These are phyloP conservation scores for Carapus acus DNA, from an alignment of 2,797 vertebrate genomes.

Conservation along the genomic window DNA sequence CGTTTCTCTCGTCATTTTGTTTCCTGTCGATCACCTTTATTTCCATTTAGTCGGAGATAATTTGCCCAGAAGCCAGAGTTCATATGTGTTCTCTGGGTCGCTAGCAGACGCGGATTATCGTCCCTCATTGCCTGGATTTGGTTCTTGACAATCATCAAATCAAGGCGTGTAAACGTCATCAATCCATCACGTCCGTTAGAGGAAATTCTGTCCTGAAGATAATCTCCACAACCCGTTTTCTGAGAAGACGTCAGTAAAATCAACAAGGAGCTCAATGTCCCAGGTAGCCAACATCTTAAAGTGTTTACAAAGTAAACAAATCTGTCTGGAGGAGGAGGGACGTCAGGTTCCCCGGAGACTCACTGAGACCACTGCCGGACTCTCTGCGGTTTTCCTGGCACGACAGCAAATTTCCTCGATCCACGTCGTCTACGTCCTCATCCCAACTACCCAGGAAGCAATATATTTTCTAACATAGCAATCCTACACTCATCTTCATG, in stretches of 20 bases:
- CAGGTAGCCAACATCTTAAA: slow-evolving; percentile 27
- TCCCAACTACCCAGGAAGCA: slow-evolving; percentile 63
- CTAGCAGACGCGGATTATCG: slow-evolving; percentile 8
- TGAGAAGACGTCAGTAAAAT: slow-evolving; percentile 14
- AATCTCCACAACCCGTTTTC: slow-evolving; percentile 17
- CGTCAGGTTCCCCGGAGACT: slow-evolving; percentile 17
- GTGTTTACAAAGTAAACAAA: slow-evolving; percentile 63
- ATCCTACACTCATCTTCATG: slow-evolving; percentile 47
- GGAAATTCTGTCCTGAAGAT: slow-evolving; percentile 23
- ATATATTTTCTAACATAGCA: slow-evolving; percentile 71
- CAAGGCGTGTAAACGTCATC: slow-evolving; percentile 15
- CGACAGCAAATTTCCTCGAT: slow-evolving; percentile 31
- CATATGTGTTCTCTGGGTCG: slow-evolving; percentile 12
- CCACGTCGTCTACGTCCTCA: slow-evolving; percentile 52
- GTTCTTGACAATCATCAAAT: slow-evolving; percentile 53
- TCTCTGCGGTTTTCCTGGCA: slow-evolving; percentile 22
- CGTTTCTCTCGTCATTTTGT: not conserved
- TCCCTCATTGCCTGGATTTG: slow-evolving; percentile 27
- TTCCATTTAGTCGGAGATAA: slow-evolving; percentile 1
- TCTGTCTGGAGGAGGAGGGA: slow-evolving; percentile 13
- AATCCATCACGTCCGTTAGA: slow-evolving; percentile 25
- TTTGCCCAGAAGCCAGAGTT: slow-evolving; percentile 8
- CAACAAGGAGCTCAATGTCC: slow-evolving; percentile 14
- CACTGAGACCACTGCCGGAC: slow-evolving; percentile 32
- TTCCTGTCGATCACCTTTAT: not conserved